These are phyloP conservation scores for Flexamia atlantica DNA, from an alignment of 2,888 invertebrate species.

Conservation along the genomic window DNA sequence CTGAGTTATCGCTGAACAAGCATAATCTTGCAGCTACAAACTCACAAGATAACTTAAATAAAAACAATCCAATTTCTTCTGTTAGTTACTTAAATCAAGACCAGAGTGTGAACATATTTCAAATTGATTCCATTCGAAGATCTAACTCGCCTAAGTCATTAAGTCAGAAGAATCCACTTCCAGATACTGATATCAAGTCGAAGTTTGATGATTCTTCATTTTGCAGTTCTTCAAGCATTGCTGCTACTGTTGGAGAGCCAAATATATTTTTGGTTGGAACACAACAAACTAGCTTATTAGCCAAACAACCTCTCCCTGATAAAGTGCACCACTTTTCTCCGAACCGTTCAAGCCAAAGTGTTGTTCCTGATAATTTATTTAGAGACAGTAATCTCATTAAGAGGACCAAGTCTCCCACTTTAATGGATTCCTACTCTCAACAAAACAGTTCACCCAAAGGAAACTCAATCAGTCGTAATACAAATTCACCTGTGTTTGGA, in stretches of 20 bases:
- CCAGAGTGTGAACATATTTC: conserved; percentile 21
- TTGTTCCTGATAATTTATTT: conserved; percentile 39
- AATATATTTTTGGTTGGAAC: neutral
- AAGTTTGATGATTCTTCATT: conserved; percentile 6
- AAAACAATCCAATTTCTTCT: neutral
- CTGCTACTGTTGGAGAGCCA: neutral
- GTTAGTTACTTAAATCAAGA: neutral
- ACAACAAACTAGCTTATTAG: neutral
- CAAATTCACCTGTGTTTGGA: conserved; percentile 34
- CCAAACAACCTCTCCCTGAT: neutral
- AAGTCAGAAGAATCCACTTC: neutral
- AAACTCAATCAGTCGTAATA: conserved; percentile 1
- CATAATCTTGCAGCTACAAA: neutral
- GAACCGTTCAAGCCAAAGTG: conserved; percentile 4
- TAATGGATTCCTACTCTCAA: neutral
- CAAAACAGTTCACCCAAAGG: conserved; percentile 29
- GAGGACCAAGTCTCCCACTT: conserved; percentile 31
- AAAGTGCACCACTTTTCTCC: conserved; percentile 26
- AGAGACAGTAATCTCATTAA: conserved; percentile 7
- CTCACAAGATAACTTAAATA: neutral
- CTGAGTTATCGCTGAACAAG: neutral
- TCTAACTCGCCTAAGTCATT: conserved; percentile 31
- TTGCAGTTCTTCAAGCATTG: neutral
- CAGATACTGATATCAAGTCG: neutral
- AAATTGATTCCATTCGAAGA: neutral